phyloP scores from a whole-genome alignment of 2,113 vertebrate genomes.

The Peromyscus californicus region DNA sequence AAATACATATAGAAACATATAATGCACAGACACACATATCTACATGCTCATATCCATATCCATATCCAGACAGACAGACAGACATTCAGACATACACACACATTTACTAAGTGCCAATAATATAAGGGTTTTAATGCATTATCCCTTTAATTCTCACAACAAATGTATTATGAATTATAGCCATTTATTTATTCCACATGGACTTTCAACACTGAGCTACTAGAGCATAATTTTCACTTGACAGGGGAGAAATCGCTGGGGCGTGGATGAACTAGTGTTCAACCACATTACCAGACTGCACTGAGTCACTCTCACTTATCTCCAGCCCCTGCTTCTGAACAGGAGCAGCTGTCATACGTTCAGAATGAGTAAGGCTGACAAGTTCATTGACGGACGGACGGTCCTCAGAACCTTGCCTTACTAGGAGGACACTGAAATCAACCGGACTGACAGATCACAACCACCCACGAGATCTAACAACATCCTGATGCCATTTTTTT shows the following conservation, averaged over 20 bases:
- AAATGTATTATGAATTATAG: not conserved
- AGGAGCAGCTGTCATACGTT: not conserved
- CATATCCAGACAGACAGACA: not conserved
- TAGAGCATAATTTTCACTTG: not conserved
- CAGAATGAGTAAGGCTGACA: not conserved
- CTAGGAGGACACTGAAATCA: conserved; percentile 9
- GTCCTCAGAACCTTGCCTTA: not conserved
- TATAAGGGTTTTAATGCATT: not conserved
- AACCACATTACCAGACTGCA: not conserved
- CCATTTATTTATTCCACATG: not conserved
- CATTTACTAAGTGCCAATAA: not conserved
- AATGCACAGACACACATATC: not conserved
- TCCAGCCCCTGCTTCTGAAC: not conserved
- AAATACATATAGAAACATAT: not conserved
- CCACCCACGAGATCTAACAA: not conserved
- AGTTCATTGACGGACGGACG: not conserved
- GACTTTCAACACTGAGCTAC: not conserved
- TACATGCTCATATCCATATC: not conserved
- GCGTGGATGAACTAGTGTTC: not conserved
- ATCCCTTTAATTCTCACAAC: conserved; percentile 17
- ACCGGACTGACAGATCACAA: not conserved
- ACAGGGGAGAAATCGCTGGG: not conserved
- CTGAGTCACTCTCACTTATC: not conserved
- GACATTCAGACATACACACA: not conserved
- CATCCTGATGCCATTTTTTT: not conserved